A percentile compares a stretch with the other conserved stretches of the same genome.
Evolutionary conservation across 2,797 vertebrate species (phyloP).

Genomic region (Melanotaenia nigrans): DNA sequence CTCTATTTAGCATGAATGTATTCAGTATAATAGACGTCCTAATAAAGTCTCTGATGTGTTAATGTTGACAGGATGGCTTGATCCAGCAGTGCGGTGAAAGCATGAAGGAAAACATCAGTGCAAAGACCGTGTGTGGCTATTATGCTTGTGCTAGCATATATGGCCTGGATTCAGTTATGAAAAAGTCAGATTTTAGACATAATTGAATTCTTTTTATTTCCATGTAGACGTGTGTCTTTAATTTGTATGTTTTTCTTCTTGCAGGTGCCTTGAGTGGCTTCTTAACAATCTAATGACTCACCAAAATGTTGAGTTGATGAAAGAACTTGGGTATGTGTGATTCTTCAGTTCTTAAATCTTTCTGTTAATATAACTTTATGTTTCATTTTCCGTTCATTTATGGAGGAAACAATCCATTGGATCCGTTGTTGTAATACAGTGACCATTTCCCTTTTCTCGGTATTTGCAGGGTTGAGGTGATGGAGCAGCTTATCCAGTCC

Average conservation of each 20-base stretch:
- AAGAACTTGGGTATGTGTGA: constrained; percentile 90
- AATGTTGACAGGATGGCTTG: constrained; percentile 88
- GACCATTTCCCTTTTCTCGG: not conserved
- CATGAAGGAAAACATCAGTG: constrained; percentile 97
- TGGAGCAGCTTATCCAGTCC: constrained; percentile 93
- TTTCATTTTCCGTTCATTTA: not conserved
- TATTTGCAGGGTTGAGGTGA: constrained; percentile 87
- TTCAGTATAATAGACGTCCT: not conserved
- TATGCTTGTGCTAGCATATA: constrained; percentile 92
- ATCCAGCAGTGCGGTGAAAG: constrained; percentile 99
- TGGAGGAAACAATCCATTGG: not conserved
- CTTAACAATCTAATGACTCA: constrained; percentile 98
- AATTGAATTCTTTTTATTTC: not conserved
- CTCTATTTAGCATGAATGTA: not conserved
- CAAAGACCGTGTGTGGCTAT: constrained; percentile 93
- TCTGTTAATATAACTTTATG: not conserved
- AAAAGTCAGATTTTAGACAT: constrained; percentile 85
- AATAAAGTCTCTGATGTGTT: constrained; percentile 15
- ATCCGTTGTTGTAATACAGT: not conserved
- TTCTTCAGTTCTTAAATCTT: not conserved
- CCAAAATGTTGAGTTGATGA: constrained; percentile 95
- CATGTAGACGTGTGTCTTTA: not conserved
- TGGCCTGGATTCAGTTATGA: constrained; percentile 94
- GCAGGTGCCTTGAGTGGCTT: constrained; percentile 97
- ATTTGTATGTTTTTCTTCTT: constrained; percentile 23